Evolutionary conservation across 2,888 invertebrate genomes (phyloP).

Genomic region (Dione juno): DNA sequence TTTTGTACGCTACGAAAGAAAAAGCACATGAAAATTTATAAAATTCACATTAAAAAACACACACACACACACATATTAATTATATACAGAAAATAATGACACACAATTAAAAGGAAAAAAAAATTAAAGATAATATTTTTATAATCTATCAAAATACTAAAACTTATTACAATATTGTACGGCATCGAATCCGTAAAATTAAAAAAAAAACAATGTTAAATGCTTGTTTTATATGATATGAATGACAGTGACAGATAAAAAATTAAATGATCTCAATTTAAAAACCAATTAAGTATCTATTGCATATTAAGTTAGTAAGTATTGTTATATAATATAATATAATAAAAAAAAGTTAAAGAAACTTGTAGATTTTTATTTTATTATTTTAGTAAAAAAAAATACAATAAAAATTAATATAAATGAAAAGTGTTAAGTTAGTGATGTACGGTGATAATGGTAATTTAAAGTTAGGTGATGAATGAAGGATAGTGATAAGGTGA

Average conservation of each 20-base stretch:
- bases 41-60: slow-evolving; percentile 33
- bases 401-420: too few species aligned
- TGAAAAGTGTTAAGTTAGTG: too few species aligned
- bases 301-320: too few species aligned
- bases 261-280: too few species aligned
- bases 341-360: too few species aligned
- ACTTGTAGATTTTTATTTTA: too few species aligned
- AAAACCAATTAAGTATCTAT: too few species aligned
- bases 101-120: neutral
- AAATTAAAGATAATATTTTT: neutral
- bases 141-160: neutral
- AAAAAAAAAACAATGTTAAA: neutral
- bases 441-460: neutral
- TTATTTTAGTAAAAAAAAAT: too few species aligned
- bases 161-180: neutral
- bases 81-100: slow-evolving; percentile 16
- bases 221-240: neutral
- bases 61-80: slow-evolving; percentile 35
- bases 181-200: slow-evolving; percentile 2
- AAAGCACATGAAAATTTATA: slow-evolving; percentile 16
- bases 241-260: neutral
- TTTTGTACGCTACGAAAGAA: slow-evolving; percentile 31
- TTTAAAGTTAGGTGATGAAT: neutral
- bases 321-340: too few species aligned
- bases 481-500: too few species aligned